These are phyloP conservation scores for Matsumyia berberina DNA, from an alignment of 2,888 invertebrate genomes.

Conservation along the genomic window DNA sequence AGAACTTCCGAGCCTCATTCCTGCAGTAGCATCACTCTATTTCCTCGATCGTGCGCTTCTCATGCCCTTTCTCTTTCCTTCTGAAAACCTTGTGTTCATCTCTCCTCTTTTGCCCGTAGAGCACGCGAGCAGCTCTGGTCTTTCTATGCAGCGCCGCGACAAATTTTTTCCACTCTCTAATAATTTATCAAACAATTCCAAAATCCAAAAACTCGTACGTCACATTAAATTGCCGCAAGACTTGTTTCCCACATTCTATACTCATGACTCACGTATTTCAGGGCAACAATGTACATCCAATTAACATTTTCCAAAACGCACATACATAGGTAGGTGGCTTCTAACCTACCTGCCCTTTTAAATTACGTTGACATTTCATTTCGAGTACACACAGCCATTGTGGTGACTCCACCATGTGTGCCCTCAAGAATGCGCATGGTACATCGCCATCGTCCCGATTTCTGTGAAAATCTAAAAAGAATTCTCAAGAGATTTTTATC, in stretches of 20 bases:
- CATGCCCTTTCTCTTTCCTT: neutral
- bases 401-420: slow-evolving; percentile 3
- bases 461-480: slow-evolving; percentile 7
- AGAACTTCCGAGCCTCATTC: too few species aligned
- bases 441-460: neutral
- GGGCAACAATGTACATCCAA: slow-evolving; percentile 34
- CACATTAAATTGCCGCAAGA: neutral
- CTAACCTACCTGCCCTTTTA: slow-evolving; percentile 6
- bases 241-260: neutral
- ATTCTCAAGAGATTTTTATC: slow-evolving; percentile 57
- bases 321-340: neutral
- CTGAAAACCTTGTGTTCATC: neutral
- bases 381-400: slow-evolving; percentile 26
- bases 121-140: too few species aligned
- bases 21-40: too few species aligned
- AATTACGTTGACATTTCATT: slow-evolving; percentile 46
- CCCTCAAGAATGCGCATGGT: neutral
- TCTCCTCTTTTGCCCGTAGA: too few species aligned
- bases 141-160: too few species aligned
- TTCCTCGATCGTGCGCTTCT: neutral
- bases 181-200: neutral
- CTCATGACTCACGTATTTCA: slow-evolving; percentile 7
- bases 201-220: neutral
- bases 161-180: neutral
- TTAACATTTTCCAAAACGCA: slow-evolving; percentile 47